Evolutionary conservation across 1,140 invertebrate species (phyloP), one percentile per base, ranked within the genome.

Genomic region (Bombus superbus): DNA sequence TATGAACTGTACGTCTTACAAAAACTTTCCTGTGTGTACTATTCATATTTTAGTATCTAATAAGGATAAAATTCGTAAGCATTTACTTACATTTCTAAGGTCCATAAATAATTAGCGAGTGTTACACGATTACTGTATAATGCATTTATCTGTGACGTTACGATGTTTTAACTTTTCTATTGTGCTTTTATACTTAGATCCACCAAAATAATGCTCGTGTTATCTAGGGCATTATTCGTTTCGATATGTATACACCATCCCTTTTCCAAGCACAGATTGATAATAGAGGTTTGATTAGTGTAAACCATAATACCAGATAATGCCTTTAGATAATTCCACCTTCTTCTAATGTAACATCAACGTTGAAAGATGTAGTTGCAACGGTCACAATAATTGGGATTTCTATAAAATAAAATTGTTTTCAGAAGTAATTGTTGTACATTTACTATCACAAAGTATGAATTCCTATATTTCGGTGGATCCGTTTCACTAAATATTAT

Each of bases 341-440:
- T 82, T 75, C 75, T 25, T 85, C 25, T 80, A 66, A 76, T 88
- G 87, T 83, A 90, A 81, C 81, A 88, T 68, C 64, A 88, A 77
- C 69, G 72, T 86, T 88, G 87, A 88, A 93, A 88, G 89, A 90
- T 93, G 91, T 92, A 92, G 80, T 88, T 90, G 74, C 88, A 91
- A 86, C 72, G 81, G 87, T 89, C 86, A 81, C 71, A 91, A 85
- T 89, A 91, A 84, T 86, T 90, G 86, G 85, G 82, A 91, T 93
- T 94, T 93, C 92, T 93, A 92, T 86, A 79, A 90, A 92, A 94
- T 93, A 93, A 94, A 94, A 91, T 92, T 93, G 93, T 93, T 94
- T 93, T 92, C 88, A 92, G 92, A 92, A 93, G 90, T 57, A 78
- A 91, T 85, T 40, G 13, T 81, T 79, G 75, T 73, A 73, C 18